Evolutionary conservation across 1,140 invertebrate genomes (phyloP), one percentile per base, ranked within the genome.

Genomic region (Drosophila parabipectinata): DNA sequence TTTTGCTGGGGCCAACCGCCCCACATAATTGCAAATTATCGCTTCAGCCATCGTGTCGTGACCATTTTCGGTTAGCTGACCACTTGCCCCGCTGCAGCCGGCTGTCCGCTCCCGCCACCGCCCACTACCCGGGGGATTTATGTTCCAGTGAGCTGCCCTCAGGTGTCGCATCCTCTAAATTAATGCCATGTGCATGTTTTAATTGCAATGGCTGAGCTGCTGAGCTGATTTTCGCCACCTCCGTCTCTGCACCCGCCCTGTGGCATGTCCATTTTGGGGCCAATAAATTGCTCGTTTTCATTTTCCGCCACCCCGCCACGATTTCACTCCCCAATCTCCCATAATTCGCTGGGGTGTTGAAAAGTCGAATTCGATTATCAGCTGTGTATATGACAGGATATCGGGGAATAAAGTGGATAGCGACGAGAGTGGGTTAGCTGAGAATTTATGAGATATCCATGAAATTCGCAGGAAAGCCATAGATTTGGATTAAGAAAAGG

Each of bases 1-100:
- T 63, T 63, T 58, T 52, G 18, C 21, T 8, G 12, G 26, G 63
- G 63, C 21, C 21, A 56, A 26, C 32, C 48, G 56, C 59, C 68
- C 67, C 81, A 77, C 82, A 80, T 79, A 84, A 84, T 85, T 85
- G 78, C 82, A 75, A 87, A 85, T 85, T 85, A 87, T 87, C 81
- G 74, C 78, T 58, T 59, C 71, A 82, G 61, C 66, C 67, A 71
- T 71, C 52, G 66, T 48, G 64, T 60, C 71, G 71, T 54, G 72
- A 71, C 67, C 80, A 79, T 83, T 79, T 71, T 79, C 74, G 62
- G 75, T 77, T 81, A 77, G 69, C 59, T 74, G 61, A 63, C 51
- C 78, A 63, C 50, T 60, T 41, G 58, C 56, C 14, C 30, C n/a
- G 2, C 32, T 3, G 3, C 32, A 34, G 8, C 9, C 26, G 26